Percentiles rank a stretch among this genome's conserved stretches.
These are phyloP conservation scores for Hypothenemus hampei DNA, from an alignment of 1,140 invertebrate genomes.

Conservation along the genomic window DNA sequence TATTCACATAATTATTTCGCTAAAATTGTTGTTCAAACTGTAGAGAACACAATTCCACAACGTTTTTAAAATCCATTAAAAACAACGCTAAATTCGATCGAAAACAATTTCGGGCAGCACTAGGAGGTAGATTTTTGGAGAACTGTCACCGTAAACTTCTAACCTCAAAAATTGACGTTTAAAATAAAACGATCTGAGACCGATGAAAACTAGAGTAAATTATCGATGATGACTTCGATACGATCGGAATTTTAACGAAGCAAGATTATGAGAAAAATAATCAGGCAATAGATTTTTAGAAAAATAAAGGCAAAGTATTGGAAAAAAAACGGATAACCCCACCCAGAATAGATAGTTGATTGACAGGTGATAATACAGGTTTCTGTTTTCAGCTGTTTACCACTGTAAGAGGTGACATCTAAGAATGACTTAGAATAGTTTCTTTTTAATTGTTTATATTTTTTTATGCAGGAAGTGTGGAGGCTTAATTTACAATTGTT, in stretches of 20 bases:
- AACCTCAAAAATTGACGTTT: constrained; percentile 21
- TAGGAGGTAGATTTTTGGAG: constrained; percentile 14
- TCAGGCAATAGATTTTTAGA: background rate
- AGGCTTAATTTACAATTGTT: no score
- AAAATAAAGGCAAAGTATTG: constrained; percentile 16
- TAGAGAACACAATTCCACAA: background rate
- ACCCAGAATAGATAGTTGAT: constrained; percentile 24
- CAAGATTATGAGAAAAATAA: background rate
- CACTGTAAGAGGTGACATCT: background rate
- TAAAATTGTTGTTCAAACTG: background rate
- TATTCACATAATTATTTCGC: constrained; percentile 27
- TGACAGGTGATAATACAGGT: constrained; percentile 15
- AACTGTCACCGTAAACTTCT: constrained; percentile 24
- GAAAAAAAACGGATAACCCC: constrained; percentile 24
- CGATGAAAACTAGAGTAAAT: background rate
- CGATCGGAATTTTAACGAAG: no score
- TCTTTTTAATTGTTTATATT: no score
- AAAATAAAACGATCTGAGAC: background rate
- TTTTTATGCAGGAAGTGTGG: no score
- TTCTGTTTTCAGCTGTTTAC: constrained; percentile 16
- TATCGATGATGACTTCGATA: background rate
- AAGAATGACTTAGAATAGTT: no score
- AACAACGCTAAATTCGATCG: background rate
- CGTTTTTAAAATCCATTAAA: background rate
- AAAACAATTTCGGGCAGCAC: constrained; percentile 24